Evolutionary conservation across 2,113 vertebrate species (phyloP), one percentile per base, ranked within the genome.

Genomic region (Pogonocichla stellata): DNA sequence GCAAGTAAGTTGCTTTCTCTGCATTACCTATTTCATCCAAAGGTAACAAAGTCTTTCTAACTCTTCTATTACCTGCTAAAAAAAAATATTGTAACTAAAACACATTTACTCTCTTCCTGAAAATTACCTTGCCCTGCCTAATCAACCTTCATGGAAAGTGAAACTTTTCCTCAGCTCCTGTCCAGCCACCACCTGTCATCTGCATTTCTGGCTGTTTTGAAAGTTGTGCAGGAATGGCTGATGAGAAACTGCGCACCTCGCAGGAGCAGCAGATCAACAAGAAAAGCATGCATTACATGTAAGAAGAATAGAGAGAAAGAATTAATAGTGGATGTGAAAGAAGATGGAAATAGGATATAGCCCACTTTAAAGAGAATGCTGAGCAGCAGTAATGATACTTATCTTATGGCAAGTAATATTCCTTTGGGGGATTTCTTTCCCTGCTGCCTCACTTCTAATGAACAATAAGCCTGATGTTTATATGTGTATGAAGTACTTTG

Each of bases 381-480:
- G 72, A 90, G 88, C 36, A 86, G 80, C 67, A 78, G 60, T 86
- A 88, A 88, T 50, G 75, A 94, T 74, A 94, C 67, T 88, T 88
- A 66, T 82, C 88, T 86, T 92, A 79, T 19, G 61, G 86, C 85
- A 94, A 95, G 62, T 74, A 88, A 78, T 70, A 92, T 50, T 90
- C 92, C 92, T 94, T 75, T 83, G 79, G 88, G 93, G 45, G 47
- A 82, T 83, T 90, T 88, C 66, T 78, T 64, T 88, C 67, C 67
- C 80, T 61, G 65, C 80, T 84, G 82, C 82, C 61, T 92, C 0
- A 5, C 71, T 71, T 81, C 88, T 94, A 93, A 96, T 67, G 93
- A 96, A 95, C 92, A 94, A 92, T 94, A 95, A 96, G 72, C 67
- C 88, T 88, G 64, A 86, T 90, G 82, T 94, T 94, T 93, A 48